Base-by-base conservation (phyloP, 2,888 invertebrate species). In the Branchellion lobata region DNA sequence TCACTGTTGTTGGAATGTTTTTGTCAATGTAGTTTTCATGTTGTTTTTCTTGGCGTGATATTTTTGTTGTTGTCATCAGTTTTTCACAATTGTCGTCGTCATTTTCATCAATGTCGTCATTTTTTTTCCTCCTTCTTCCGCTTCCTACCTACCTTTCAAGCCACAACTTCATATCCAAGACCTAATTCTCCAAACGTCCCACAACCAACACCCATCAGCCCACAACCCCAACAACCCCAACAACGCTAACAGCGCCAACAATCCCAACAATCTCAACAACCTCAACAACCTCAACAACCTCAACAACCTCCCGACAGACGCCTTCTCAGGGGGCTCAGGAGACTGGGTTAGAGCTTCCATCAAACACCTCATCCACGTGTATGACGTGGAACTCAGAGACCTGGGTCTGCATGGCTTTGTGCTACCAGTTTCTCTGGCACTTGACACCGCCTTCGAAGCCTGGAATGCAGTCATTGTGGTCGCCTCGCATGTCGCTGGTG, bases 351-450 rank as follows among this genome's bases (percentile, higher is more conserved):
- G 75, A 11, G n/a, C 21, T 14, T 51, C 3, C 53, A 21, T 47
- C 14, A 31, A 29, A 47, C n/a, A 21, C 2, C 61, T 57, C n/a
- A 47, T 51, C 29, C 53, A 75, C 53, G 75, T 31, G 0, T 75
- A 75, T 53, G 75, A 75, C 47, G 29, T 75, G 53, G 75, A 75
- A 53, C 40, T 75, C 51, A 47, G 75, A 3, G 75, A 69, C 53
- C 1, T n/a, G 1, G 75, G 75, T 1, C 3, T 0, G 0, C 11
- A 1, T 5, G 47, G 47, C 27, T 75, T 75, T 33, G 5, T 75
- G 29, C 53, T 75, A 2, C 53, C 75, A 8, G 27, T 31, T 24
- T 53, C 75, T 31, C 27, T 27, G 51, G 29, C 51, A 27, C n/a
- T 75, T 3, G 51, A 47, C 1, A 33, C 53, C 47, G 75, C 53